Base-by-base conservation (phyloP, 37 sponge, comb jelly and placozoan genomes). In the Cliona cf. orientalis region DNA sequence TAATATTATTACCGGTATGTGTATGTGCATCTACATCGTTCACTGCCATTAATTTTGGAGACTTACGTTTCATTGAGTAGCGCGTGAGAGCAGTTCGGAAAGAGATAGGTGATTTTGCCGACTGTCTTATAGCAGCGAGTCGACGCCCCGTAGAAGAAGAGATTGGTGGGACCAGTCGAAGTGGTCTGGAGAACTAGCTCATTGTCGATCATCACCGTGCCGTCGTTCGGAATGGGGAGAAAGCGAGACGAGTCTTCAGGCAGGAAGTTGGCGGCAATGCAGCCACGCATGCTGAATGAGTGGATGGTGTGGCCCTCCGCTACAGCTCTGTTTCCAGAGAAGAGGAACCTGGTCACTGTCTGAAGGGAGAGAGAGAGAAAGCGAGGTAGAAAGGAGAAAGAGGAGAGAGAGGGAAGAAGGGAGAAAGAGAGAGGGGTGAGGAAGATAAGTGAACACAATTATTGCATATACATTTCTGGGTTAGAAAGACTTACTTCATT, bases 101-200 rank as follows among this genome's bases (percentile, higher is more conserved):
- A 65, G 25, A 92, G 81, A 58, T 85, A 92, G 19, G 81, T 84
- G 21, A 85, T 37, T 56, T 80, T 76, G 17, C 68, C 83, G 1
- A 88, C 89, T 72, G 67, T 67, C 76, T 92, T 92, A 36, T 77
- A 88, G 70, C 93, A 92, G 21, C 55, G 66, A 1, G 85, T 80
- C 26, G 93, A 92, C 58, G 93, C 83, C 35, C 93, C 93, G 85
- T 84, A 92, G 70, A 92, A 92, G 53, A 76, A 84, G 34, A 88
- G 41, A 61, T 57, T 85, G 65, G 65, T 84, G 0, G 89, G 89
- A 4, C 88, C 89, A 71, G 93, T 92, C 7, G 89, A 62, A 42
- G 85, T 79, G 36, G 39, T 72, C 11, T 60, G 42, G 4, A 81
- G 75, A 19, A 61, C 60, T 19, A 46, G 33, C 21, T 34, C 43